Base-by-base conservation (phyloP, 2,797 vertebrate species). In the Nyctalus aviator region DNA sequence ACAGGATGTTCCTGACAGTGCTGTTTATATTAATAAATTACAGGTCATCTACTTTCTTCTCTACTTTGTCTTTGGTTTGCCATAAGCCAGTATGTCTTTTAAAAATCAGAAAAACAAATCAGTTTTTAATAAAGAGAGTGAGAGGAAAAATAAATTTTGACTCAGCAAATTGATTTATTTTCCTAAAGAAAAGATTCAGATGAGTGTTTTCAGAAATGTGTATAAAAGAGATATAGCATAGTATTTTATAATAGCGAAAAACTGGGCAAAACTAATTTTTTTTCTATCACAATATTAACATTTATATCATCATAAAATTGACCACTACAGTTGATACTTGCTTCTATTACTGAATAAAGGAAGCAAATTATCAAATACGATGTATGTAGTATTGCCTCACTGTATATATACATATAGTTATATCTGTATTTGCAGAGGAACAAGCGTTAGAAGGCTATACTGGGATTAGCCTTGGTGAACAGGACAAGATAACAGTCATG, bases 31-130 rank as follows among this genome's bases (percentile, higher is more conserved):
- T 55, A 57, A 30, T 37, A 75, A 64, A 82, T 64, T n/a, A 81
- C 12, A 94, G 53, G 41, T 59, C 27, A 5, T 27, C 53, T 53
- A n/a, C 78, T 68, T 82, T 71, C 35, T 53, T 78, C 62, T 32
- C 91, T 78, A 64, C 37, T 91, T 88, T 69, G 64, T 71, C 48
- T 87, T 85, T 72, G 11, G 37, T 86, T 84, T 89, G 59, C 55
- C 35, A 41, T n/a, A 21, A 77, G 15, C 41, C 64, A 44, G 4
- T 84, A 15, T 85, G 78, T 92, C 32, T 87, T 96, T 90, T 73
- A 88, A 92, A 93, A 95, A 88, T 90, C 37, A 75, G 92, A 89
- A 94, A 94, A 87, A 87, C 35, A 76, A 72, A 91, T 41, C 37
- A 62, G 55, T 77, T 90, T 93, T 91, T 86, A 23, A 48, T 44